Base-by-base conservation (phyloP, 2,797 vertebrate species). In the Sorex maritimensis region DNA sequence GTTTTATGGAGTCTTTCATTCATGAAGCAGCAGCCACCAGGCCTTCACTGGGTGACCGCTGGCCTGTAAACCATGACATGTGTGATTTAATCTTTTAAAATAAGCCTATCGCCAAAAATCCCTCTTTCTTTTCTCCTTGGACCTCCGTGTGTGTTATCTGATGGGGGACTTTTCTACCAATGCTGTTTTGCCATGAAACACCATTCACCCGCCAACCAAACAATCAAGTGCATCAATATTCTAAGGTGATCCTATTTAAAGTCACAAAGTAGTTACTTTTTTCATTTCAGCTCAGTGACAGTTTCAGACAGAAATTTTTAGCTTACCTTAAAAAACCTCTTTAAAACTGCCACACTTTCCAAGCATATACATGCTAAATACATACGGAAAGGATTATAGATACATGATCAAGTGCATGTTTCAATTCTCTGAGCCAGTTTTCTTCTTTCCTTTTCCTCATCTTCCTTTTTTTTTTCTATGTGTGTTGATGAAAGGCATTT, bases 341-440 rank as follows among this genome's bases (percentile, higher is more conserved):
- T 97, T 84, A 93, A 84, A 95, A 93, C 91, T 93, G 95, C 78
- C 88, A 91, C 93, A 92, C 95, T 89, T 91, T 84, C 95, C 92
- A 95, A 93, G 72, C 63, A 94, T 28, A 65, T 89, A 94, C 73
- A 73, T 85, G 75, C 74, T 87, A 65, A 94, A 92, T 90, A 88
- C 94, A 95, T 93, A 96, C 97, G 94, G 95, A 95, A 98, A 97
- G 96, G 11, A 97, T 96, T 97, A 97, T 81, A 88, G 17, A 78
- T 94, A 75, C 79, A 96, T 61, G 93, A 96, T 95, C 88, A 96
- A 97, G 94, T 92, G 15, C 14, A 15, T 85, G 84, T 72, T 96
- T 96, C 90, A 23, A 95, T 95, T 52, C 52, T 87, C 26, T 89
- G 94, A 93, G 90, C 28, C 26, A 95, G 24, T 81, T 69, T 87